Percentiles rank a stretch among this genome's conserved stretches.
These are phyloP conservation scores for Tanytarsus gracilentus DNA, from an alignment of 2,888 invertebrate species.

Conservation along the genomic window DNA sequence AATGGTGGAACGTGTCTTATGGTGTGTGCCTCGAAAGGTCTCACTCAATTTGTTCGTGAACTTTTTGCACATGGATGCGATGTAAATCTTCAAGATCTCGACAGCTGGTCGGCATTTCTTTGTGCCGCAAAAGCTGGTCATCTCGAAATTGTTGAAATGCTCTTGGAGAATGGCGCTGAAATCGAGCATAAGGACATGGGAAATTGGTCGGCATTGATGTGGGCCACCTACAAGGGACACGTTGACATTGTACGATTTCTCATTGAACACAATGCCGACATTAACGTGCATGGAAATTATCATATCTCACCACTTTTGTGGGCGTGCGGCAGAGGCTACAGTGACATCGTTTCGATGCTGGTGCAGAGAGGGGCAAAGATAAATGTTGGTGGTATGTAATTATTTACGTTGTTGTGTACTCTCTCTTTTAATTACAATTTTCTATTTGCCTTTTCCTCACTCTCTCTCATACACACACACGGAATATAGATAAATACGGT, in stretches of 20 bases:
- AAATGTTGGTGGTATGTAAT: slow-evolving; percentile 63
- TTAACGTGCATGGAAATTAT: slow-evolving; percentile 91
- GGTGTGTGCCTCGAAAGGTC: slow-evolving; percentile 79
- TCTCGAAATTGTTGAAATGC: slow-evolving; percentile 65
- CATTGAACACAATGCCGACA: slow-evolving; percentile 80
- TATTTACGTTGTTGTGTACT: slow-evolving; percentile 48
- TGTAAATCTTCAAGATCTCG: slow-evolving; percentile 81
- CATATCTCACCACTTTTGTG: slow-evolving; percentile 83
- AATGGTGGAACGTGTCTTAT: slow-evolving; percentile 92
- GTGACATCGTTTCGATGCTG: slow-evolving; percentile 72
- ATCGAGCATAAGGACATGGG: slow-evolving; percentile 86
- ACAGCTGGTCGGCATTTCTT: slow-evolving; percentile 86
- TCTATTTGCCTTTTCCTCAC: slow-evolving; percentile 11
- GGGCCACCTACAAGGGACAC: slow-evolving; percentile 92
- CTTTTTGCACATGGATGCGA: slow-evolving; percentile 87
- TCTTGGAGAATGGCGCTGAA: slow-evolving; percentile 76
- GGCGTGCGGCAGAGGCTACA: slow-evolving; percentile 82
- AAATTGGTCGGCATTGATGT: slow-evolving; percentile 95
- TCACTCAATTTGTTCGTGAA: slow-evolving; percentile 70
- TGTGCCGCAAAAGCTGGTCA: slow-evolving; percentile 88
- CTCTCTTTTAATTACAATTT: neutral
- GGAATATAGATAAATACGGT: slow-evolving; percentile 59
- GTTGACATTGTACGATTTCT: slow-evolving; percentile 66
- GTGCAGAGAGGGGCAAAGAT: slow-evolving; percentile 83
- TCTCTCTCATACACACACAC: slow-evolving; percentile 31